Evolutionary conservation across 2,888 invertebrate species (phyloP).

Genomic region (Scaptomyza cyrtandrae): DNA sequence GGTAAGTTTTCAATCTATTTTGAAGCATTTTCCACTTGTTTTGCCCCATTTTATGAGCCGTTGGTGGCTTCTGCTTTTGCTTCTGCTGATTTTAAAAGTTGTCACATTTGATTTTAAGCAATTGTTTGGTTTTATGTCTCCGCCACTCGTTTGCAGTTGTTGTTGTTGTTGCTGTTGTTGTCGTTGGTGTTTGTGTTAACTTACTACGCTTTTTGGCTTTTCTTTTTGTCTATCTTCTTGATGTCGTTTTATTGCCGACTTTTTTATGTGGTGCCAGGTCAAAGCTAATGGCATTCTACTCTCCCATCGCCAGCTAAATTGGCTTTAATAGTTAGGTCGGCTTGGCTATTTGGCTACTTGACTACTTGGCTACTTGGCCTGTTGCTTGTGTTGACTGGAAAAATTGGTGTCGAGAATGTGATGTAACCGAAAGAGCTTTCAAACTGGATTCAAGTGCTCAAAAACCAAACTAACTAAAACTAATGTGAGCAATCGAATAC

Average conservation of each 20-base stretch:
- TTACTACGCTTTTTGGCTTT: slow-evolving; percentile 47
- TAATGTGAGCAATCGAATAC: slow-evolving; percentile 2
- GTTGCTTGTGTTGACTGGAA: slow-evolving; percentile 47
- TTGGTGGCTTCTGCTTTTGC: slow-evolving; percentile 32
- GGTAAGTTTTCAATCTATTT: background rate
- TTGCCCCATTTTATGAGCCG: slow-evolving; percentile 35
- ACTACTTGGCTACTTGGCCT: slow-evolving; percentile 5
- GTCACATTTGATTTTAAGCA: slow-evolving; percentile 80
- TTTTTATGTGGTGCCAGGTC: slow-evolving; percentile 45
- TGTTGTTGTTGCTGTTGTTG: slow-evolving; percentile 28
- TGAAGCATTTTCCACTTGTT: background rate
- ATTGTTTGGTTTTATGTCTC: slow-evolving; percentile 76
- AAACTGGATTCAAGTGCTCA: slow-evolving; percentile 30
- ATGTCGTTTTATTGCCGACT: slow-evolving; percentile 47
- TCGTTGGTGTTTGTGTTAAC: slow-evolving; percentile 33
- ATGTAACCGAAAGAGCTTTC: slow-evolving; percentile 53
- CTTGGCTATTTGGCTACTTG: slow-evolving; percentile 2
- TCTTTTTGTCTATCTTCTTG: background rate
- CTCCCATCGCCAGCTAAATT: slow-evolving; percentile 21
- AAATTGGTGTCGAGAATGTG: slow-evolving; percentile 53
- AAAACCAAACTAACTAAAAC: background rate
- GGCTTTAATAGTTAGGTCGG: slow-evolving; percentile 38
- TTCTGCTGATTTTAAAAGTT: slow-evolving; percentile 76
- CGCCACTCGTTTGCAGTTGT: slow-evolving; percentile 51
- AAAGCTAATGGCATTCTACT: slow-evolving; percentile 52